These are phyloP conservation scores for Trichonephila inaurata DNA, from an alignment of 1,140 invertebrate genomes.

Conservation along the genomic window DNA sequence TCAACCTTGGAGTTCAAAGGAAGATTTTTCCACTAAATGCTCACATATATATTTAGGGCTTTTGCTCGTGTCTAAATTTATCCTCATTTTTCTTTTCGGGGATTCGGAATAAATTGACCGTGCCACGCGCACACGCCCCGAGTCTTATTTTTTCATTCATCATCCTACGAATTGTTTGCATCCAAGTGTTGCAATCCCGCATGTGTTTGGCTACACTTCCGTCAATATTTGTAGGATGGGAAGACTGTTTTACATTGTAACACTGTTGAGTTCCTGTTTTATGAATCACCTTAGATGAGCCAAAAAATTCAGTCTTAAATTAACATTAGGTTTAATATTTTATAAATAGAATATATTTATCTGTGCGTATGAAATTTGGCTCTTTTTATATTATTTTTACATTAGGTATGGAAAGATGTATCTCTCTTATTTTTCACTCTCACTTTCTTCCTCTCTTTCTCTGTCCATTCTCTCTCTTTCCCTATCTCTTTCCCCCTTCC, in stretches of 20 bases:
- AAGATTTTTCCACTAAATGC: not conserved
- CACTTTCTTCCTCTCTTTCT: too few species aligned
- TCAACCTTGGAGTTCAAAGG: conserved; percentile 17
- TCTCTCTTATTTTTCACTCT: too few species aligned
- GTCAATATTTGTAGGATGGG: not conserved
- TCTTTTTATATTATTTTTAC: too few species aligned
- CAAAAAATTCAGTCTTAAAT: too few species aligned
- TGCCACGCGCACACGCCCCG: conserved; percentile 8
- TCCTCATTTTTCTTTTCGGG: conserved; percentile 29
- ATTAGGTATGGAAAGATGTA: too few species aligned
- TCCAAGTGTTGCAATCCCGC: not conserved
- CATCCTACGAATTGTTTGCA: not conserved
- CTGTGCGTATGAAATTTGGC: too few species aligned
- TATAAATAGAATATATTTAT: too few species aligned
- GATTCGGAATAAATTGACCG: not conserved
- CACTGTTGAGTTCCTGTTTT: too few species aligned
- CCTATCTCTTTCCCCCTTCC: too few species aligned
- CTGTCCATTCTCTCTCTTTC: too few species aligned
- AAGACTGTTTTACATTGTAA: not conserved
- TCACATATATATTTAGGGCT: not conserved
- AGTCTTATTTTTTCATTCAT: conserved; percentile 6
- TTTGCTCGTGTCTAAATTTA: conserved; percentile 23
- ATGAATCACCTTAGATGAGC: too few species aligned
- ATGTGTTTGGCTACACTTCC: not conserved
- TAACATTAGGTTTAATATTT: too few species aligned